Conservation (phyloP, 2,797 vertebrate species). For the Linurgus olivaceus region DNA sequence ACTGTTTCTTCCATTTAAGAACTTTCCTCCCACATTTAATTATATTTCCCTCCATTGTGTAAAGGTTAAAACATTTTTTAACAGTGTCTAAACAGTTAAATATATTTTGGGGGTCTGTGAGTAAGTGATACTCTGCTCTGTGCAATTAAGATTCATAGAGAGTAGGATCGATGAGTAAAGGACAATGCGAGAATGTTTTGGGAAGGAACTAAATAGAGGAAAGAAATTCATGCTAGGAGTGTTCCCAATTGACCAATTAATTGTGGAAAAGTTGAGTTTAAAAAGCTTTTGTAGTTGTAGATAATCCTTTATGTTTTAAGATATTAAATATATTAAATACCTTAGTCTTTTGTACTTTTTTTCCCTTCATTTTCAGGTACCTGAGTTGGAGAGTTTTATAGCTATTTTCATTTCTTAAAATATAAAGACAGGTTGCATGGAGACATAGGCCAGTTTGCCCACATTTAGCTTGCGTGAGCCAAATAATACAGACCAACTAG, state of each 20-base stretch:
- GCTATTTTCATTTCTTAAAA: neutral
- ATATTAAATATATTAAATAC: neutral
- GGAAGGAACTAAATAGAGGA: neutral
- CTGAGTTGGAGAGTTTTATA: neutral
- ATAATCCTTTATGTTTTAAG: neutral
- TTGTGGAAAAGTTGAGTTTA: neutral
- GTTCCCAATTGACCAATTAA: neutral
- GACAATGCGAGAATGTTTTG: neutral
- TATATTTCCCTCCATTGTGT: neutral
- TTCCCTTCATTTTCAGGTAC: neutral
- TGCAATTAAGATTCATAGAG: conserved; percentile 12
- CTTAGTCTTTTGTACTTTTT: neutral
- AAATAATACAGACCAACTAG: neutral
- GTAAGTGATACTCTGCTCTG: neutral
- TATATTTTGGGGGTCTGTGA: neutral
- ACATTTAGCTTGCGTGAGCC: neutral
- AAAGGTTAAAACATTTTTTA: neutral
- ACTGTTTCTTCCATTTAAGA: neutral
- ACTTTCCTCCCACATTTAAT: neutral
- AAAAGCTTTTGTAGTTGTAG: neutral
- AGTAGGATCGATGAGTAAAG: neutral
- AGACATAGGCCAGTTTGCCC: neutral
- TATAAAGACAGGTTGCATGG: neutral
- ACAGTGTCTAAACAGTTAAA: neutral
- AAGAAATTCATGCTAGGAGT: neutral